Evolutionary conservation across 1,140 invertebrate species (phyloP), one percentile per base, ranked within the genome.

Genomic region (Ditylenchus dipsaci): DNA sequence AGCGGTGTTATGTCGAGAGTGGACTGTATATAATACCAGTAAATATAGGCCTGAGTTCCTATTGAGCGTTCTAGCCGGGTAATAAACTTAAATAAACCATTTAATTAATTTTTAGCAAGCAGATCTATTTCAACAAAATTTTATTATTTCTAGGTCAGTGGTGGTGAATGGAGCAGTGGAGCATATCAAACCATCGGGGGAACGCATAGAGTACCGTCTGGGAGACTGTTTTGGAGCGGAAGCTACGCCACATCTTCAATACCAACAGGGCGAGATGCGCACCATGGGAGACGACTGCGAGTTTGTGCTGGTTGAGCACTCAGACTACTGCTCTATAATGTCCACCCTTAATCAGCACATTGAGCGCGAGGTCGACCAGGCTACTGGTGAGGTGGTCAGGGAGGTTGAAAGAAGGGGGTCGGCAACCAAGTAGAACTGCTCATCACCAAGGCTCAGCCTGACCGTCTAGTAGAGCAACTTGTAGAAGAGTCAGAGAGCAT

Each of bases 261-360:
- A 94, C 84, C 93, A 97, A 83, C 87, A 90, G 63, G 95, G 95
- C 66, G 88, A 94, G 27, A 97, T 97, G 94, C 88, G 90, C 68
- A 97, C 95, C 47, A 89, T 92, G 84, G 91, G n/a, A 79, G 92
- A 97, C 83, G 94, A 97, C 82, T 98, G 95, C 82, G 94, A 97
- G 85, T 98, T 98, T 87, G 93, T 97, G 7, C 96, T 93, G 83
- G 93, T 98, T 61, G 95, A 94, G 11, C 94, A 98, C 86, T 89
- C 88, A 33, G 93, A 97, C 85, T 98, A 96, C 83, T 96, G 92
- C 82, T 86, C 89, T 42, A 89, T 89, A 69, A 84, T 89, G 47
- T 65, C 47, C 29, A 90, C 93, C 85, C 91, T 93, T 21, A 91
- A 94, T 84, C 93, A 96, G 83, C 95, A 96, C 81, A 96, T 91